Evolutionary conservation across 37 sponge, comb jelly and placozoan species (phyloP), one percentile per base, ranked within the genome.

Genomic region (Lycopodina hypogea): DNA sequence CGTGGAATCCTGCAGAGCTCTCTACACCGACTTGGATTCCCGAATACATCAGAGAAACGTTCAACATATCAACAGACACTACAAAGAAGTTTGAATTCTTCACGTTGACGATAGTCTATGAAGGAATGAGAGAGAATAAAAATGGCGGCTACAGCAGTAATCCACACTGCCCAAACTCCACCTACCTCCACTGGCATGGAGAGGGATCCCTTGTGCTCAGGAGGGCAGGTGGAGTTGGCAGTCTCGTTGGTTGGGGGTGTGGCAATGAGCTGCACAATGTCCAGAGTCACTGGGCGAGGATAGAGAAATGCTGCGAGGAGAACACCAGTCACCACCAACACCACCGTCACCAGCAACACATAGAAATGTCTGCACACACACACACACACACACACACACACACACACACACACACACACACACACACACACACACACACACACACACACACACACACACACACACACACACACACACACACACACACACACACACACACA

Each of bases 31-130:
- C 84, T 36, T 71, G 52, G 21, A 23, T 51, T 9, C 39, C 9
- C 14, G 40, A 28, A 38, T 81, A 57, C 1, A 57, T 38, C 26
- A 89, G 68, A 6, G 81, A 34, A 1, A 89, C 69, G 50, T 80
- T 89, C 35, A 89, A 37, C 52, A 33, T 56, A 36, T 52, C 35
- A 4, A 84, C 81, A 0, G 51, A 36, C 35, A 89, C 69, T 19
- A 78, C 65, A 28, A 84, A 83, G 66, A 75, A 89, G 58, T 89
- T 89, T 15, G 60, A 1, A 79, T 84, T 89, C 41, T 71, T 72
- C 3, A 89, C 19, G 17, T 76, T 57, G 4, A 89, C 71, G 6
- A 67, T 48, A 0, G 60, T 78, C 79, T 79, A 58, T 3, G 62
- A 30, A 1, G 45, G 32, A 3, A 36, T 32, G 35, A 19, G 19